These are phyloP conservation scores for Atrina japonica DNA, from an alignment of 2,888 invertebrate species.

Conservation along the genomic window DNA sequence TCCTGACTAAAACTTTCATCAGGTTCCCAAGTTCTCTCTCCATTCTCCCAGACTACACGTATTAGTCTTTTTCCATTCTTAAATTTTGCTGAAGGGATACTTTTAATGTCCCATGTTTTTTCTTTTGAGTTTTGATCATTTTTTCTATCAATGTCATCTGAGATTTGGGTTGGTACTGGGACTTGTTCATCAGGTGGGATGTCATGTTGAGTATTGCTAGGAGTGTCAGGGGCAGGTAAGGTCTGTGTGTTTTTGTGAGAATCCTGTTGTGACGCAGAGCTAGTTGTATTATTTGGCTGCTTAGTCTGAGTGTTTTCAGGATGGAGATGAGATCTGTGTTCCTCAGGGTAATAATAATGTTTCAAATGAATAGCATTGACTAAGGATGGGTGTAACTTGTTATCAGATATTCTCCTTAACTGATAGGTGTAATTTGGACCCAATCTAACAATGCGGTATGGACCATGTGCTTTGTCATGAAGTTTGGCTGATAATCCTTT, in stretches of 20 bases:
- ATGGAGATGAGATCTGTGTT: too few species aligned
- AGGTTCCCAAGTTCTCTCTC: constrained; percentile 6
- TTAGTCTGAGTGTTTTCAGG: too few species aligned
- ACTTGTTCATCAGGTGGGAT: not conserved
- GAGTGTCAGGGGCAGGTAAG: not conserved
- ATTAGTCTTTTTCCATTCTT: constrained; percentile 8
- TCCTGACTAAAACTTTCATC: not conserved
- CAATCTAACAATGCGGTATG: constrained; percentile 11
- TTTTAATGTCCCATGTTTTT: constrained; percentile 11
- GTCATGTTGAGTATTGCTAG: not conserved
- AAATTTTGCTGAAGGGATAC: not conserved
- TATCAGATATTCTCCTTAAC: constrained; percentile 3
- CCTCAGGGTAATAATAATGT: constrained; percentile 10
- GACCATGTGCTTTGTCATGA: constrained; percentile 23
- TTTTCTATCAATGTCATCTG: not conserved
- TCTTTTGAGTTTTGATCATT: not conserved
- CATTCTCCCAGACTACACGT: constrained; percentile 4
- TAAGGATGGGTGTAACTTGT: constrained; percentile 3
- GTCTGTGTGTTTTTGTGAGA: not conserved
- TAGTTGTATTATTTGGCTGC: not conserved
- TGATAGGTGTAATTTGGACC: constrained; percentile 29
- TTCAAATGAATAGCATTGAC: constrained; percentile 26
- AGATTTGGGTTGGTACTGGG: not conserved
- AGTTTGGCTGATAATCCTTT: constrained; percentile 20
- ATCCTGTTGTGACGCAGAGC: not conserved